Evolutionary conservation across 2,797 vertebrate species (phyloP).

Genomic region (Ctenochaetus hawaiiensis): DNA sequence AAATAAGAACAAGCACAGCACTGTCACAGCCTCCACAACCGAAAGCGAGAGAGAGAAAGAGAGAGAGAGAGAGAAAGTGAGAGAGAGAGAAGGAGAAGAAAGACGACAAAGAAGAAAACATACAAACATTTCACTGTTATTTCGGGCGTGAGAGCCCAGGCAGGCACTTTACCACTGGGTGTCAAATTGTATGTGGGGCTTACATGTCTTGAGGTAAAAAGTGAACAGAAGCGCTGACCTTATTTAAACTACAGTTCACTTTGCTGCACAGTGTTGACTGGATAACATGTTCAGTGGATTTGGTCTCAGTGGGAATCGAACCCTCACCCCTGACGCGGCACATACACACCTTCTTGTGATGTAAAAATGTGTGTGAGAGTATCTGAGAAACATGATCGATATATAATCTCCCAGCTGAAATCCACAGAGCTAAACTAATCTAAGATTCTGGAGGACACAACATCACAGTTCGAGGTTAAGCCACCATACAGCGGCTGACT

Average conservation of each 20-base stretch:
- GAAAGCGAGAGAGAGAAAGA: conserved; percentile 43
- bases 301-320: conserved; percentile 19
- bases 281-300: not conserved
- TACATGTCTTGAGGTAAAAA: conserved; percentile 50
- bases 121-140: conserved; percentile 28
- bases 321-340: conserved; percentile 1
- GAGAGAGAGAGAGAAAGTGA: conserved; percentile 26
- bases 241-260: conserved; percentile 18
- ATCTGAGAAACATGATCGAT: not conserved
- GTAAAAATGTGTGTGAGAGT: not conserved
- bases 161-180: conserved; percentile 78
- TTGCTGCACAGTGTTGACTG: conserved; percentile 50
- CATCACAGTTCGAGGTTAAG: not conserved
- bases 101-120: conserved; percentile 34
- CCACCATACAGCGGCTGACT: not conserved
- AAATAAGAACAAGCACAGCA: conserved; percentile 74
- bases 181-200: conserved; percentile 28
- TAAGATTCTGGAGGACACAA: not conserved
- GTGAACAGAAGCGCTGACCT: conserved; percentile 29
- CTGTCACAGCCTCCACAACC: conserved; percentile 68
- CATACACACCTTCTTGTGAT: not conserved
- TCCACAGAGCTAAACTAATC: accelerated
- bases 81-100: conserved; percentile 20
- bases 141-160: conserved; percentile 57
- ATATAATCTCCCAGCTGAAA: not conserved